These are phyloP conservation scores for Colletes gigas DNA, from an alignment of 1,140 invertebrate genomes.

Conservation along the genomic window DNA sequence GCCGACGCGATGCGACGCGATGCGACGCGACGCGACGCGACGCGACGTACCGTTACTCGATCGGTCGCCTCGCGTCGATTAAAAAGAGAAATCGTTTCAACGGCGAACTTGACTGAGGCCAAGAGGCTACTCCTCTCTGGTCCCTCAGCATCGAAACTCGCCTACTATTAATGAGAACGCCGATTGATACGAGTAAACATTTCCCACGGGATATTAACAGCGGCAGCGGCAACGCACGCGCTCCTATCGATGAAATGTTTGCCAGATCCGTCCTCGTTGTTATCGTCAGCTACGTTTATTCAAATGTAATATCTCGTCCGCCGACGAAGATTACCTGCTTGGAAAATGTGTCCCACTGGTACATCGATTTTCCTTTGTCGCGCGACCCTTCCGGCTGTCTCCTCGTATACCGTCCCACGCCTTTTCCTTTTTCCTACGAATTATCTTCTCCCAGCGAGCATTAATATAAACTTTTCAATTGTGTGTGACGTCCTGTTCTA, in stretches of 20 bases:
- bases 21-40: too few species aligned
- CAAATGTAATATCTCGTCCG: constrained; percentile 81
- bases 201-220: constrained; percentile 76
- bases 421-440: neutral
- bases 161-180: constrained; percentile 77
- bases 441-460: constrained; percentile 3
- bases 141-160: constrained; percentile 24
- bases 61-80: constrained; percentile 12
- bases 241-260: constrained; percentile 68
- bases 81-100: constrained; percentile 19
- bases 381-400: constrained; percentile 12
- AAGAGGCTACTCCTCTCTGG: neutral
- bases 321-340: constrained; percentile 76
- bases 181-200: constrained; percentile 79
- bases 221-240: constrained; percentile 53
- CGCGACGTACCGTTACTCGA: neutral
- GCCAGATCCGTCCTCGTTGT: constrained; percentile 58
- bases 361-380: constrained; percentile 44
- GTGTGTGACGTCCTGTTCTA: neutral
- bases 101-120: neutral
- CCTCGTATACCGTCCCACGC: constrained; percentile 11
- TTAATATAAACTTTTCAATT: constrained; percentile 41
- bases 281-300: constrained; percentile 80
- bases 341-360: constrained; percentile 78
- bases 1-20: too few species aligned